Percentiles rank a stretch among this genome's conserved stretches.
These are phyloP conservation scores for Hipposideros armiger DNA, from an alignment of 2,113 vertebrate species.

Conservation along the genomic window DNA sequence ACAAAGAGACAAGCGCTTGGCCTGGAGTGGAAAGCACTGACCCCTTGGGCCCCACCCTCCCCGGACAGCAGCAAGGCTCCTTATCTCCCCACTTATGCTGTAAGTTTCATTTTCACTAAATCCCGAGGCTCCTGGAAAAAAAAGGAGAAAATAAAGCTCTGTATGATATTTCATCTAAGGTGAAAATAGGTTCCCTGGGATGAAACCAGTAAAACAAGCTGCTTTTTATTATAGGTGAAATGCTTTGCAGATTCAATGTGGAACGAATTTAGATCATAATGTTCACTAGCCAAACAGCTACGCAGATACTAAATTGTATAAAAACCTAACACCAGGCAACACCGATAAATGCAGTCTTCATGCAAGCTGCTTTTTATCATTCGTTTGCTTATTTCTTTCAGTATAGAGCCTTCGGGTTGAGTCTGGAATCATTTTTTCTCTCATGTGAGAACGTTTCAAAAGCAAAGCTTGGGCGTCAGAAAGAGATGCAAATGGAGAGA, in stretches of 20 bases:
- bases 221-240: conserved; percentile 39
- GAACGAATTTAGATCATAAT: conserved; percentile 68
- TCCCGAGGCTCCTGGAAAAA: background rate
- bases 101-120: conserved; percentile 14
- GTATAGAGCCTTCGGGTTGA: background rate
- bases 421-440: conserved; percentile 23
- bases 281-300: conserved; percentile 61
- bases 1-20: background rate
- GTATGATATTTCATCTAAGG: conserved; percentile 41
- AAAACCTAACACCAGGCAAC: background rate
- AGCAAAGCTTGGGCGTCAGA: background rate
- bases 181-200: conserved; percentile 57
- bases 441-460: background rate
- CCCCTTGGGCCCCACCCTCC: accelerated
- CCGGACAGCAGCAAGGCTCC: background rate
- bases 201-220: conserved; percentile 58
- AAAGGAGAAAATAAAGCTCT: conserved; percentile 18
- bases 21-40: background rate
- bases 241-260: conserved; percentile 48
- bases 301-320: conserved; percentile 64
- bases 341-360: conserved; percentile 5
- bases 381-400: conserved; percentile 53
- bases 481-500: background rate
- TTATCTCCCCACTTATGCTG: background rate
- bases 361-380: background rate